Evolutionary conservation across 2,888 invertebrate species (phyloP), one percentile per base, ranked within the genome.

Genomic region (Drosophila longiperda): DNA sequence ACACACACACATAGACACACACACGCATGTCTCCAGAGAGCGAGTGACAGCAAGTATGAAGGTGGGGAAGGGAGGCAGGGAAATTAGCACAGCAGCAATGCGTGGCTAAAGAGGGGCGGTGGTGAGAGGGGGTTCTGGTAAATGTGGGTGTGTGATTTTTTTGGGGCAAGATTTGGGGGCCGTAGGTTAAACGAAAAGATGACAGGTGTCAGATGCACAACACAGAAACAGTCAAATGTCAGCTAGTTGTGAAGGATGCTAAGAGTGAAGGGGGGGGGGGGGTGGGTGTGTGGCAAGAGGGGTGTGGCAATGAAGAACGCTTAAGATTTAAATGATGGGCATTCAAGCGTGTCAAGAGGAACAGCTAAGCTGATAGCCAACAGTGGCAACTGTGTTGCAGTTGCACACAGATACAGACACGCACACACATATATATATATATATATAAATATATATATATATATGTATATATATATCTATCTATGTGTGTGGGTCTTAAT

Each of bases 121-220:
- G 1, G 54, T 0, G 23, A 23, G 7, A 3, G 15, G 23, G 15
- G 1, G 29, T 29, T 5, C 5, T 45, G 45, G 8, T 45, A 12
- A 7, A 15, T 9, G 32, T 6, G 50, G 20, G 49, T 12, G 20
- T 17, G 26, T 29, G 50, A 15, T 23, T 20, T 26, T 49, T 26
- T 49, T n/a, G 9, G 33, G 59, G 54, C 26, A 40, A 38, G 34
- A 12, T 60, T 60, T 11, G 34, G 11, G 66, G 60, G 64, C 73
- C 40, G 73, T 52, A 75, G 80, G 80, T 87, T 76, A 73, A 82
- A 87, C 84, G 80, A 82, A 90, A 89, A 90, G 89, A 89, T 89
- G 89, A 89, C 90, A 90, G 90, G 84, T 90, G 90, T 88, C 89
- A 90, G 80, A 78, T 87, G 63, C 58, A 67, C 75, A 68, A 7